phyloP scores from a whole-genome alignment of 2,797 vertebrate species.

The Periophthalmus magnuspinnatus region DNA sequence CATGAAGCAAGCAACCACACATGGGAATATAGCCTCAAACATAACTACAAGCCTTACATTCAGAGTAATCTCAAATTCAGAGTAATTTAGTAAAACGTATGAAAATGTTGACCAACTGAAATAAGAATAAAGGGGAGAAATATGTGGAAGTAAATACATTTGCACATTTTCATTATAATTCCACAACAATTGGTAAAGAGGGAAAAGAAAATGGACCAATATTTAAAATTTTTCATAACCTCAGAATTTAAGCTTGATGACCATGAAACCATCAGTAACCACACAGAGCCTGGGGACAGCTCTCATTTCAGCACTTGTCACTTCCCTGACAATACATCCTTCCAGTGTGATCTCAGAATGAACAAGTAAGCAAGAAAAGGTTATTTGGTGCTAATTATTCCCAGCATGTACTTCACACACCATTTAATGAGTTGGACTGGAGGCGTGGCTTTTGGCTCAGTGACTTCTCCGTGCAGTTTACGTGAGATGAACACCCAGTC shows the following conservation, averaged over 20 bases:
- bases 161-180: too few species aligned
- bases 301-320: constrained; percentile 38
- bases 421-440: constrained; percentile 70
- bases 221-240: background rate
- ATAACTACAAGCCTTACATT: constrained; percentile 7
- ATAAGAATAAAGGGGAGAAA: background rate
- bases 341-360: constrained; percentile 20
- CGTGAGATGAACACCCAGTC: constrained; percentile 69
- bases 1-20: constrained; percentile 28
- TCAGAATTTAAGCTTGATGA: background rate
- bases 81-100: background rate
- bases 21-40: constrained; percentile 32
- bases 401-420: constrained; percentile 71
- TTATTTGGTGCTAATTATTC: constrained; percentile 69
- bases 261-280: background rate
- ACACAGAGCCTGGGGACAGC: constrained; percentile 10
- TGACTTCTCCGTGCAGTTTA: constrained; percentile 61
- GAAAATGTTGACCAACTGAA: background rate
- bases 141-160: background rate
- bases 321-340: constrained; percentile 38
- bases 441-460: constrained; percentile 64
- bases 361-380: constrained; percentile 52
- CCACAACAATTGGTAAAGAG: background rate
- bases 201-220: background rate
- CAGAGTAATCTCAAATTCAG: background rate